Evolutionary conservation across 92 coral and sea anemone genomes (phyloP).

Genomic region (Siderastrea siderea): DNA sequence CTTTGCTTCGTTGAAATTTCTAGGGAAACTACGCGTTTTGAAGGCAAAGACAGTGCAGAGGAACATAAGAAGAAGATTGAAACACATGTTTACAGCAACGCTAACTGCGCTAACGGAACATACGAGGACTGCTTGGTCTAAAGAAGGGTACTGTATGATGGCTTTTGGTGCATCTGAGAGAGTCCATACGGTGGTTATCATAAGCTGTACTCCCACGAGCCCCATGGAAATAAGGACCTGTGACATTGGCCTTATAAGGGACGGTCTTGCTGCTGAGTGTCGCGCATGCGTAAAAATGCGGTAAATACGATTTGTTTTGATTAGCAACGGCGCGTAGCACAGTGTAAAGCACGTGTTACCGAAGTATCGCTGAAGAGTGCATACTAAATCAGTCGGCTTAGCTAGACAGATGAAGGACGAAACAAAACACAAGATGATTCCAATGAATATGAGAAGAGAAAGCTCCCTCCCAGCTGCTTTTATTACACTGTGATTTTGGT

Average conservation of each 20-base stretch:
- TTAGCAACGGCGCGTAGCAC: constrained; percentile 94
- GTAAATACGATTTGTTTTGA: constrained; percentile 94
- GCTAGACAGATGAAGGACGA: constrained; percentile 71
- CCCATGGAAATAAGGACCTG: constrained; percentile 86
- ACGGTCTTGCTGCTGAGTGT: constrained; percentile 88
- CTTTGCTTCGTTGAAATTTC: constrained; percentile 99
- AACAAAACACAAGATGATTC: constrained; percentile 77
- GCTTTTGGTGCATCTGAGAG: constrained; percentile 83
- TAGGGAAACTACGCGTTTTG: constrained; percentile 93
- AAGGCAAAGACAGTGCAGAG: constrained; percentile 92
- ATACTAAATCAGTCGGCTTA: constrained; percentile 76
- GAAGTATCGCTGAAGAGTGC: constrained; percentile 73
- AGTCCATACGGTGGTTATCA: constrained; percentile 86
- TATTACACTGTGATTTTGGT: constrained; percentile 77
- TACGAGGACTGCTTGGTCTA: constrained; percentile 51
- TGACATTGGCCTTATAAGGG: constrained; percentile 86
- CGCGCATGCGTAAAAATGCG: constrained; percentile 90
- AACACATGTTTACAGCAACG: constrained; percentile 77
- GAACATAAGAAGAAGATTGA: constrained; percentile 83
- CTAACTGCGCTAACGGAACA: constrained; percentile 62
- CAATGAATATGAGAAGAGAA: constrained; percentile 74
- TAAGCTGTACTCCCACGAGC: constrained; percentile 81
- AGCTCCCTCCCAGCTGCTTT: constrained; percentile 95
- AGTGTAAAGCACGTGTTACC: constrained; percentile 75
- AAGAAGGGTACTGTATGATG: constrained; percentile 61